Evolutionary conservation across 1,140 invertebrate species (phyloP), one percentile per base, ranked within the genome.

Genomic region (Antheraea pernyi): DNA sequence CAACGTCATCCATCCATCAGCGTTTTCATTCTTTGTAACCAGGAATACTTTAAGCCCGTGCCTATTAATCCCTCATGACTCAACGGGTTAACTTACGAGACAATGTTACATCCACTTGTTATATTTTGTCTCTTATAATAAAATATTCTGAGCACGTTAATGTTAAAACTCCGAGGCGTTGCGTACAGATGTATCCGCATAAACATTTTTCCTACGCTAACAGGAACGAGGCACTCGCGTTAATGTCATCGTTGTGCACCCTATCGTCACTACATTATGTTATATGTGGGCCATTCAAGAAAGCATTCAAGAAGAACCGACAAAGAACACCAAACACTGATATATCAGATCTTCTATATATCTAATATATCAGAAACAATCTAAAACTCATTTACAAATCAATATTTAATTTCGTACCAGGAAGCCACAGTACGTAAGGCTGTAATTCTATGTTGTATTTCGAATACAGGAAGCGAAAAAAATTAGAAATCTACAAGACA

Each of bases 91-190:
- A 63, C 36, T 63, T 37, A 37, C 22, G 19, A 37, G 37, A 63
- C 61, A 78, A 77, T 79, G 74, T 74, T 71, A 79, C 39, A 42
- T 2, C 9, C 13, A 53, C 46, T 79, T 77, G 39, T 64, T 71
- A 73, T 74, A 69, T 71, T 46, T 74, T 62, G 68, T 68, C 11
- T 63, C 13, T 61, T 22, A 36, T 61, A 73, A 78, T 79, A 75
- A 82, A 79, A 80, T 78, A 81, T 86, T 84, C 79, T 72, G 72
- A 79, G 72, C 81, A 86, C 80, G 81, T 80, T 79, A 71, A 78
- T 69, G 75, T 74, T 76, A 68, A 75, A 80, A 53, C 46, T 53
- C 46, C 46, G 16, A 53, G 11, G 78, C 79, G 80, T 79, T 67
- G 69, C 74, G 72, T 76, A 73, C 79, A 83, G 77, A 80, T 86